phyloP scores from a whole-genome alignment of 2,888 invertebrate species.

The Caenorhabditis angaria region DNA sequence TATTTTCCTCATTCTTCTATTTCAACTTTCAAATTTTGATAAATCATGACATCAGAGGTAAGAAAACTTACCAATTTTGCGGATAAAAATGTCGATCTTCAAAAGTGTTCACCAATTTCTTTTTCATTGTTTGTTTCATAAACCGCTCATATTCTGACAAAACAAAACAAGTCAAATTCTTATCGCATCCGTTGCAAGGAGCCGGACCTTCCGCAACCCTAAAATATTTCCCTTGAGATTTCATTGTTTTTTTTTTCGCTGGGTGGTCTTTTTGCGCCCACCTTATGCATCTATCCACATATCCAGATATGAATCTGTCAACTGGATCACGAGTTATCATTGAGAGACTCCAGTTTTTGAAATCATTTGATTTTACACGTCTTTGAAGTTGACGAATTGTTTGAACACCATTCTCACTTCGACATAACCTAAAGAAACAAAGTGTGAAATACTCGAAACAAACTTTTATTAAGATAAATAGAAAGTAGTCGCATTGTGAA shows the following conservation, averaged over 20 bases:
- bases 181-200: conserved; percentile 66
- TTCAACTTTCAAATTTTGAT: neutral
- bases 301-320: conserved; percentile 67
- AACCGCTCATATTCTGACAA: conserved; percentile 62
- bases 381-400: conserved; percentile 26
- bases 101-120: conserved; percentile 47
- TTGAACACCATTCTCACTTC: conserved; percentile 49
- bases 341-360: conserved; percentile 43
- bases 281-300: conserved; percentile 68
- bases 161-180: conserved; percentile 69
- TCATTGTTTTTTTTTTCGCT: conserved; percentile 2
- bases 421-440: conserved; percentile 51
- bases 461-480: no score
- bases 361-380: conserved; percentile 11
- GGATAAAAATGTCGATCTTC: conserved; percentile 68
- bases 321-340: conserved; percentile 66
- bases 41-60: neutral
- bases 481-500: no score
- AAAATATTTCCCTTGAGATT: conserved; percentile 28
- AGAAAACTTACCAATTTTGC: conserved; percentile 61
- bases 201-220: conserved; percentile 45
- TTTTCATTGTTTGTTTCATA: conserved; percentile 40
- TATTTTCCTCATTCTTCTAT: neutral
- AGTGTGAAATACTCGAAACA: no score
- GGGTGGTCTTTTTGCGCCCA: conserved; percentile 22